Evolutionary conservation across 1,140 invertebrate genomes (phyloP).

Genomic region (Drosophila malerkotliana): DNA sequence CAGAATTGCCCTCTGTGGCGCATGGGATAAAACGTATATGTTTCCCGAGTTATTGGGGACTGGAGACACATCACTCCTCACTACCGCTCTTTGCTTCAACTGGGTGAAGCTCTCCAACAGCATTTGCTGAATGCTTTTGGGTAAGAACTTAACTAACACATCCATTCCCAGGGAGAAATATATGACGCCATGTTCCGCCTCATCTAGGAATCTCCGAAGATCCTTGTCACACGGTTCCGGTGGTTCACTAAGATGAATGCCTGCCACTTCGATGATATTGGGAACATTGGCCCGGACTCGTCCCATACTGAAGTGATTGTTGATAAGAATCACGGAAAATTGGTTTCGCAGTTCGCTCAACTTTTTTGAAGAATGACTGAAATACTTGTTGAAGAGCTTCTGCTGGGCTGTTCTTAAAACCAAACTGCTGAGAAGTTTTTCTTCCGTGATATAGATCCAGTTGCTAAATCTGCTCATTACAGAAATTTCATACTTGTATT

Average conservation of each 20-base stretch:
- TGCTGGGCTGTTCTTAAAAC: conserved; percentile 58
- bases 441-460: conserved; percentile 53
- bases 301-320: conserved; percentile 64
- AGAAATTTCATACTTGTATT: conserved; percentile 66
- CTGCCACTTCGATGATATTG: conserved; percentile 84
- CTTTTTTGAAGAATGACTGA: conserved; percentile 24
- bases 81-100: conserved; percentile 79
- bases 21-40: conserved; percentile 86
- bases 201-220: conserved; percentile 85
- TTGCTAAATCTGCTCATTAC: conserved; percentile 81
- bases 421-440: conserved; percentile 30
- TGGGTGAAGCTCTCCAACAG: conserved; percentile 8
- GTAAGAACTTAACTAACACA: conserved; percentile 84
- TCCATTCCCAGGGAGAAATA: conserved; percentile 84
- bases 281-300: conserved; percentile 63
- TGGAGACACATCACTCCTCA: conserved; percentile 20
- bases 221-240: conserved; percentile 53
- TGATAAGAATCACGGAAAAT: conserved; percentile 60
- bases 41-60: conserved; percentile 84
- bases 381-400: conserved; percentile 64
- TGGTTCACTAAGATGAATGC: conserved; percentile 85
- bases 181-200: conserved; percentile 85
- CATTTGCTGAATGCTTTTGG: conserved; percentile 77
- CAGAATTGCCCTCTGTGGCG: conserved; percentile 85
- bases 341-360: conserved; percentile 39